Conservation (phyloP, 1,140 invertebrate species). For the Cydia pomonella region DNA sequence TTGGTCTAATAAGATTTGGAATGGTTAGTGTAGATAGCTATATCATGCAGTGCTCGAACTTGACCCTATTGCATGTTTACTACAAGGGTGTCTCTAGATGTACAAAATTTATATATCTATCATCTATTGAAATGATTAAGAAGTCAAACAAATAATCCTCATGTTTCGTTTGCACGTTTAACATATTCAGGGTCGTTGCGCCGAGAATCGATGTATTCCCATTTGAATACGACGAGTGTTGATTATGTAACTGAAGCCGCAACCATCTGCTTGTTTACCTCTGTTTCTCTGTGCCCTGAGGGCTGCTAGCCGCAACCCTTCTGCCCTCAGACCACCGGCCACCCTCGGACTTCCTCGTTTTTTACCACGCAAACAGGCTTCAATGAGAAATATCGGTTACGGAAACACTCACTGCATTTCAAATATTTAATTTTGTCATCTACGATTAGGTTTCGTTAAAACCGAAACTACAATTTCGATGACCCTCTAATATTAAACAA, state of each 20-base stretch:
- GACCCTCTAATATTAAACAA: conserved; percentile 16
- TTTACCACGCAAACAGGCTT: conserved; percentile 72
- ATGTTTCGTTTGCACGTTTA: conserved; percentile 35
- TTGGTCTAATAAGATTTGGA: conserved; percentile 19
- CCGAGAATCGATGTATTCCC: conserved; percentile 47
- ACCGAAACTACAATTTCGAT: conserved; percentile 12
- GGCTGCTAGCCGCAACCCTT: conserved; percentile 65
- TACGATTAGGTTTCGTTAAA: conserved; percentile 27
- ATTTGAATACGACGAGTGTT: conserved; percentile 74
- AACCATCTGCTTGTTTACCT: conserved; percentile 74
- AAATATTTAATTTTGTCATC: conserved; percentile 61
- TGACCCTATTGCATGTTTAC: not conserved
- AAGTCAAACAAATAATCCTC: conserved; percentile 14
- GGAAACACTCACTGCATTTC: conserved; percentile 72
- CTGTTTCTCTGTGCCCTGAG: conserved; percentile 51
- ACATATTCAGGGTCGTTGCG: conserved; percentile 29
- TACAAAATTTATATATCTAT: not conserved
- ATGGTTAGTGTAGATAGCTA: not conserved
- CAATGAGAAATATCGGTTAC: conserved; percentile 78
- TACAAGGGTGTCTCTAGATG: not conserved
- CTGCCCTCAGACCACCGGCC: conserved; percentile 57
- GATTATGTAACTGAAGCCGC: conserved; percentile 72
- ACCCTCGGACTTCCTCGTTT: conserved; percentile 68
- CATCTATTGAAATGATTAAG: not conserved
- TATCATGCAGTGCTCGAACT: not conserved